Base-by-base conservation (phyloP, 2,113 vertebrate genomes). In the Menidia beryllina region DNA sequence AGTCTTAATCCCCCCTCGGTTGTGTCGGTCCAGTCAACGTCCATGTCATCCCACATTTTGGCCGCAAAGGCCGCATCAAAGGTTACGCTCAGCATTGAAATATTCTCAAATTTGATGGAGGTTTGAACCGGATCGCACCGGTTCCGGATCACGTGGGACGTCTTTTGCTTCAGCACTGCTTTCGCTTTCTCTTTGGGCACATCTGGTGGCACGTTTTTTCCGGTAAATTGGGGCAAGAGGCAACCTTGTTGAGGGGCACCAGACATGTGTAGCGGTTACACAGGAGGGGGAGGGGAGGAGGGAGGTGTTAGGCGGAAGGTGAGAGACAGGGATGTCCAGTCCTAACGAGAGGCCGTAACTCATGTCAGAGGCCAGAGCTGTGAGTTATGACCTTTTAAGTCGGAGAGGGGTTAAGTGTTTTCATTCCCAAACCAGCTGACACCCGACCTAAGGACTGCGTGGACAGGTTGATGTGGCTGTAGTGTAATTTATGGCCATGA, bases 391-490 rank as follows among this genome's bases (percentile, higher is more conserved):
- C 82, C 80, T 82, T 77, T 84, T 21, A 53, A 74, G 83, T 53
- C 59, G 51, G 2, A 23, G 41, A 47, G 69, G 79, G 82, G 84
- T 83, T 87, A 85, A 88, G 81, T 86, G 81, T 84, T 90, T 89
- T 89, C 86, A 84, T 86, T 83, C 78, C 83, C 64, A 59, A 69
- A 79, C 82, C 80, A 84, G 75, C 79, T 84, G 83, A 85, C 80
- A 52, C 67, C 81, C 52, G 71, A 85, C 81, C 80, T 76, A 43
- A 82, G 71, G 66, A 69, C 69, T 79, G 77, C 67, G 84, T 52
- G 20, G 90, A 93, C 87, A 91, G 86, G 82, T 91, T 87, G 73
- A 87, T 90, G 87, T 68, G 75, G 76, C 64, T 52, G 60, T 13
- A 0, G 21, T 23, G n/a, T 58, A 73, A 88, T 91, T 90, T 91